Percentiles rank a stretch among this genome's conserved stretches.
phyloP scores from a whole-genome alignment of 1,140 invertebrate species.

The Steinernema khuongi region DNA sequence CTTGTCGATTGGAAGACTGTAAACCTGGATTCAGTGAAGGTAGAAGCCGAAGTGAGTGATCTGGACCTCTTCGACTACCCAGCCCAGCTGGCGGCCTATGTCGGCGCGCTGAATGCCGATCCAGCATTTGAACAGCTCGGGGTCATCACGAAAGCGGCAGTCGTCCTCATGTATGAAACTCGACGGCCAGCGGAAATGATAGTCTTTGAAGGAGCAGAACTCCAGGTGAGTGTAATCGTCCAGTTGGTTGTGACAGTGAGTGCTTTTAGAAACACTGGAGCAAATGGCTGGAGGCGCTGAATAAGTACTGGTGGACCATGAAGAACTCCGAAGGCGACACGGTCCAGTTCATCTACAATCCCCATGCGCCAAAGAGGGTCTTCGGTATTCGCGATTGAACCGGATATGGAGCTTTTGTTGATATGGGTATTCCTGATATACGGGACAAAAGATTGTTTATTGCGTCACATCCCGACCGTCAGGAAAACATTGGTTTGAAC shows the following conservation, averaged over 20 bases:
- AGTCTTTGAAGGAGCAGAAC: neutral
- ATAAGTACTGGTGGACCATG: neutral
- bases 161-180: neutral
- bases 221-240: neutral
- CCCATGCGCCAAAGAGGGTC: neutral
- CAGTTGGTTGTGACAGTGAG: neutral
- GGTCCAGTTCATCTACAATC: neutral
- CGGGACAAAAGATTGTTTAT: too few relatives aligned
- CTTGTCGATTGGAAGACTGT: neutral
- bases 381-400: neutral
- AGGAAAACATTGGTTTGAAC: too few relatives aligned
- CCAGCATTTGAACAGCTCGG: neutral
- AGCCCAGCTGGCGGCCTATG: neutral
- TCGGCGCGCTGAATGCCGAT: neutral
- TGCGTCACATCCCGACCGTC: too few relatives aligned
- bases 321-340: neutral
- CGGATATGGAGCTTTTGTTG: too few relatives aligned
- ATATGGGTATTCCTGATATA: too few relatives aligned
- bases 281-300: neutral
- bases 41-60: neutral
- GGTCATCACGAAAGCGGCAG: neutral
- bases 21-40: neutral
- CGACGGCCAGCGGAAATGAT: neutral
- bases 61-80: neutral
- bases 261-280: neutral